Conservation (phyloP, 1,140 invertebrate species). For the Drosophila pruinosa region DNA sequence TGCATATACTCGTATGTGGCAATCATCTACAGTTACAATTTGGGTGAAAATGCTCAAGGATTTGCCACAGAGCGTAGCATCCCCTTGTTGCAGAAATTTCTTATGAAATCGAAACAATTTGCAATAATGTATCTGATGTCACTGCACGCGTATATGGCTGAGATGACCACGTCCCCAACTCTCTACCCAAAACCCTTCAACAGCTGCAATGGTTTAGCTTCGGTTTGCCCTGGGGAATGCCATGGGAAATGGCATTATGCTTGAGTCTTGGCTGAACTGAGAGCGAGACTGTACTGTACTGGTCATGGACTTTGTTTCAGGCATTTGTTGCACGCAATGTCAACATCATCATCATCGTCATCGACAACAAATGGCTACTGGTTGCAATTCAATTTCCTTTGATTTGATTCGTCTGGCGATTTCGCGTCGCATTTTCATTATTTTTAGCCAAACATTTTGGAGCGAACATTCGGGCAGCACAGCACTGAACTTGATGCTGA, state of each 20-base stretch:
- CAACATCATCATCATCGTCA: slow-evolving; percentile 55
- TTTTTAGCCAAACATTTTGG: slow-evolving; percentile 36
- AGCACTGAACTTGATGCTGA: not conserved
- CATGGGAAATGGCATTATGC: slow-evolving; percentile 64
- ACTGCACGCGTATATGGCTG: slow-evolving; percentile 59
- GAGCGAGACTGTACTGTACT: not conserved
- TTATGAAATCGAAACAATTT: slow-evolving; percentile 80
- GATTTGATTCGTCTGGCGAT: slow-evolving; percentile 37
- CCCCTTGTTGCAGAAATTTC: slow-evolving; percentile 54
- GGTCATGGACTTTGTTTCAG: slow-evolving; percentile 25
- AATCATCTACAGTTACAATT: slow-evolving; percentile 33
- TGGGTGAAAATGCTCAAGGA: slow-evolving; percentile 53
- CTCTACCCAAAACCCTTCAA: slow-evolving; percentile 29
- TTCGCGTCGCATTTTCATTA: slow-evolving; percentile 49
- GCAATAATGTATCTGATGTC: slow-evolving; percentile 80
- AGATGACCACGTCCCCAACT: slow-evolving; percentile 15
- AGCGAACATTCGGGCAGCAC: not conserved
- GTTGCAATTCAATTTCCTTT: slow-evolving; percentile 75
- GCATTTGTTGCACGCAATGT: slow-evolving; percentile 75
- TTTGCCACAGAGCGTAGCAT: slow-evolving; percentile 21
- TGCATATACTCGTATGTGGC: slow-evolving; percentile 70
- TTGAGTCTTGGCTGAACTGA: not conserved
- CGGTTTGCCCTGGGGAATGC: slow-evolving; percentile 36
- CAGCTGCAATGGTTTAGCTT: slow-evolving; percentile 3
- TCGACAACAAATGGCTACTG: slow-evolving; percentile 20